Evolutionary conservation across 2,113 vertebrate species (phyloP).

Genomic region (Microcebus griseorufus): DNA sequence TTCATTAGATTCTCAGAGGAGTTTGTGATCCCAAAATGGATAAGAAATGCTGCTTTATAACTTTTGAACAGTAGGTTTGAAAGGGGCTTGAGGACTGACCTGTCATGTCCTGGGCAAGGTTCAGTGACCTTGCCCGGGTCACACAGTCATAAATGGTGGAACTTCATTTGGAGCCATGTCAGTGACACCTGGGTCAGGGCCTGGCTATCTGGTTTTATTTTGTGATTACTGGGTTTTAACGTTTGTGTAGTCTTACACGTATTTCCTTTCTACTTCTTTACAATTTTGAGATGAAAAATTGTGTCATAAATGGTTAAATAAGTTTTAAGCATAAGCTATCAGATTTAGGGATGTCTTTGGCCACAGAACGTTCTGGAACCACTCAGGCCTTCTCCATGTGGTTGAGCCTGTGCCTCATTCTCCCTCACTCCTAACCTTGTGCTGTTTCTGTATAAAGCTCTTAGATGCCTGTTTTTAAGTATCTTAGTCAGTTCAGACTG

Average conservation of each 20-base stretch:
- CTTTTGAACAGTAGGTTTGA: background rate
- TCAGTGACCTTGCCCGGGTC: background rate
- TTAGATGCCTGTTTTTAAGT: background rate
- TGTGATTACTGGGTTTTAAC: background rate
- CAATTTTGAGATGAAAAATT: constrained; percentile 1
- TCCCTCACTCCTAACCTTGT: background rate
- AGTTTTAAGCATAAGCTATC: constrained; percentile 11
- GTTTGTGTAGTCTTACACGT: background rate
- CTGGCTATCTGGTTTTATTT: background rate
- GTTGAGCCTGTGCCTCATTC: background rate
- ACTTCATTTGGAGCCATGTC: background rate
- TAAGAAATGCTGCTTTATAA: constrained; percentile 19
- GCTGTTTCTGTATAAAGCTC: background rate
- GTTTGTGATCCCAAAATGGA: background rate
- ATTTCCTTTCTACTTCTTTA: constrained; percentile 43
- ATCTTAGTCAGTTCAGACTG: background rate
- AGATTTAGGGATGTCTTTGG: background rate
- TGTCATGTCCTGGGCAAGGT: background rate
- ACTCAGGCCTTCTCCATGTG: background rate
- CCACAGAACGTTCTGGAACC: constrained; percentile 7
- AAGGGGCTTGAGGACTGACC: background rate
- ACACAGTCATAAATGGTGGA: background rate
- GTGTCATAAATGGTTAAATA: background rate
- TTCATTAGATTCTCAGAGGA: background rate
- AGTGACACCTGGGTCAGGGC: background rate